Percentiles rank a stretch among this genome's conserved stretches.
Evolutionary conservation across 1,140 invertebrate genomes (phyloP).

Genomic region (Cylas formicarius): DNA sequence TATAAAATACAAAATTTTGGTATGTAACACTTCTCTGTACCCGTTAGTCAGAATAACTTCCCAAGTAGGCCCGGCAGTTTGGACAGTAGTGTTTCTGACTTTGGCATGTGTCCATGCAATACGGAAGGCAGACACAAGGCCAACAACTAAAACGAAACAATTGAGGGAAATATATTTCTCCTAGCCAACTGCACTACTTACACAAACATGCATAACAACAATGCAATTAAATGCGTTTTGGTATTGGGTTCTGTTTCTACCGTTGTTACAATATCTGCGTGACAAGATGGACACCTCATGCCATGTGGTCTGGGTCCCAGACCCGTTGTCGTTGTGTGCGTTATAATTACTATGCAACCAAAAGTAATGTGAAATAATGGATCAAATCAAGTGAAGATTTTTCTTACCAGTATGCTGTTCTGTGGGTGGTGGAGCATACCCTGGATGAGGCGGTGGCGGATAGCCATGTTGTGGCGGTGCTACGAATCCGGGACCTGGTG

Average conservation of each 20-base stretch:
- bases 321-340: conserved; percentile 4
- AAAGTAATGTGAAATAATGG: conserved; percentile 2
- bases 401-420: background rate
- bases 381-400: conserved; percentile 4
- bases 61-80: conserved; percentile 54
- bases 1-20: too few species aligned
- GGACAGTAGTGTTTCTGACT: conserved; percentile 60
- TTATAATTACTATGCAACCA: conserved; percentile 20
- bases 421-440: background rate
- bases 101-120: conserved; percentile 58
- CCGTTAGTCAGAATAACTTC: conserved; percentile 44
- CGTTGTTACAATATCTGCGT: conserved; percentile 42
- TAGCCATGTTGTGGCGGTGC: conserved; percentile 2
- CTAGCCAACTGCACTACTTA: conserved; percentile 33
- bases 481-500: conserved; percentile 10
- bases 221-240: conserved; percentile 54
- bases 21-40: too few species aligned
- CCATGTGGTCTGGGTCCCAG: conserved; percentile 44
- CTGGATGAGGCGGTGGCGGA: background rate
- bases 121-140: conserved; percentile 56
- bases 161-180: conserved; percentile 1
- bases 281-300: conserved; percentile 50
- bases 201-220: conserved; percentile 51
- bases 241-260: conserved; percentile 46
- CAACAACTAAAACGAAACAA: conserved; percentile 47